Evolutionary conservation across 1,140 invertebrate genomes (phyloP).

Genomic region (Scaptomyza graminum): DNA sequence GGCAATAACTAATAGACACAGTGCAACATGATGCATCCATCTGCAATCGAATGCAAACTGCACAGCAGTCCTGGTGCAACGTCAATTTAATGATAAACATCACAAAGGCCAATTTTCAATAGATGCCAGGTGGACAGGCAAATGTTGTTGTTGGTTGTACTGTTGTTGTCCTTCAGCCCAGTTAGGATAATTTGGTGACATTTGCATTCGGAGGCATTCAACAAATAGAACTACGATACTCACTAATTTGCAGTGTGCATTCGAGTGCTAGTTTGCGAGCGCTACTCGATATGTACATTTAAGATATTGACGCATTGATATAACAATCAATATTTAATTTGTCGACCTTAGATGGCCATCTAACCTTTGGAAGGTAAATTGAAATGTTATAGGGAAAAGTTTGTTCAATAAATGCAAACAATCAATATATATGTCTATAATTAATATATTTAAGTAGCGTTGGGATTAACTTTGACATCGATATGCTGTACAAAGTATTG

Average conservation of each 20-base stretch:
- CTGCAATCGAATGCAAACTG: slow-evolving; percentile 21
- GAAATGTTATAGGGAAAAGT: too few species aligned
- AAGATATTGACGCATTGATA: slow-evolving; percentile 74
- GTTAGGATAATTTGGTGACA: slow-evolving; percentile 51
- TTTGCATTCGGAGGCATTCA: slow-evolving; percentile 48
- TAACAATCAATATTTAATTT: slow-evolving; percentile 79
- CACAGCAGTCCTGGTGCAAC: slow-evolving; percentile 29
- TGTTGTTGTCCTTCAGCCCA: neutral
- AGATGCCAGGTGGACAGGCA: neutral
- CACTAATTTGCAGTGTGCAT: slow-evolving; percentile 5
- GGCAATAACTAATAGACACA: slow-evolving; percentile 52
- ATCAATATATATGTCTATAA: too few species aligned
- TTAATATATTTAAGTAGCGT: too few species aligned
- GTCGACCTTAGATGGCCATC: slow-evolving; percentile 21
- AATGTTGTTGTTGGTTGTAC: neutral
- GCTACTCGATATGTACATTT: slow-evolving; percentile 66
- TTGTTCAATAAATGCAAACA: too few species aligned
- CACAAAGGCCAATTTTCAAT: slow-evolving; percentile 52
- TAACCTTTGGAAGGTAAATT: neutral
- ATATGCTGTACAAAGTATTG: too few species aligned
- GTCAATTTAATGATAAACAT: slow-evolving; percentile 71
- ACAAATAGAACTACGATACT: slow-evolving; percentile 36
- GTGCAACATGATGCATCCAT: slow-evolving; percentile 12
- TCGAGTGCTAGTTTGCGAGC: slow-evolving; percentile 59
- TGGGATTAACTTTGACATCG: neutral